These are phyloP conservation scores for Hyles lineata DNA, from an alignment of 2,888 invertebrate genomes.

Conservation along the genomic window DNA sequence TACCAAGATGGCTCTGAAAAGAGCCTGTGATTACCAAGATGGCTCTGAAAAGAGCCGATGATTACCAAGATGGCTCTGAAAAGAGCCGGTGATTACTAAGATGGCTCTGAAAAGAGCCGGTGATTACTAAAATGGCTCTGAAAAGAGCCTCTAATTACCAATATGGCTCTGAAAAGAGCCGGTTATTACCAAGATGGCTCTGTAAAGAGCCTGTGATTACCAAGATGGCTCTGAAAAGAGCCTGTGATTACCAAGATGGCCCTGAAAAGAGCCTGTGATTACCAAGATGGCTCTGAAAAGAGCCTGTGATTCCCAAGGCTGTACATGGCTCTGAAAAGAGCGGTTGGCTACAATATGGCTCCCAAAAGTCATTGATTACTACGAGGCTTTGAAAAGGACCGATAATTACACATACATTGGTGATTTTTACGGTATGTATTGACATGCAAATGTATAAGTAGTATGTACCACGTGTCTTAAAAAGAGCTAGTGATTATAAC, in stretches of 20 bases:
- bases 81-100: constrained; percentile 8
- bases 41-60: constrained; percentile 29
- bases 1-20: constrained; percentile 36
- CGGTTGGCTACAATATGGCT: neutral
- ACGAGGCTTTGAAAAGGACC: constrained; percentile 26
- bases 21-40: constrained; percentile 26
- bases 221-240: too few relatives aligned
- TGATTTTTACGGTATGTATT: too few relatives aligned
- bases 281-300: too few relatives aligned
- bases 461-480: constrained; percentile 25
- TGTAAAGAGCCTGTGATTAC: too few relatives aligned
- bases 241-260: too few relatives aligned
- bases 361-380: neutral
- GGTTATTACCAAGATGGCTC: too few relatives aligned
- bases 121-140: neutral
- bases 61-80: constrained; percentile 30
- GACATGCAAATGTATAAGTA: too few relatives aligned
- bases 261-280: too few relatives aligned
- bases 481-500: neutral
- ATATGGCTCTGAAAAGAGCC: too few relatives aligned
- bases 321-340: neutral
- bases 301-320: too few relatives aligned
- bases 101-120: too few relatives aligned
- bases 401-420: constrained; percentile 1
- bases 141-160: too few relatives aligned